Evolutionary conservation across 2,113 vertebrate genomes (phyloP).

Genomic region (Hyla sarda): DNA sequence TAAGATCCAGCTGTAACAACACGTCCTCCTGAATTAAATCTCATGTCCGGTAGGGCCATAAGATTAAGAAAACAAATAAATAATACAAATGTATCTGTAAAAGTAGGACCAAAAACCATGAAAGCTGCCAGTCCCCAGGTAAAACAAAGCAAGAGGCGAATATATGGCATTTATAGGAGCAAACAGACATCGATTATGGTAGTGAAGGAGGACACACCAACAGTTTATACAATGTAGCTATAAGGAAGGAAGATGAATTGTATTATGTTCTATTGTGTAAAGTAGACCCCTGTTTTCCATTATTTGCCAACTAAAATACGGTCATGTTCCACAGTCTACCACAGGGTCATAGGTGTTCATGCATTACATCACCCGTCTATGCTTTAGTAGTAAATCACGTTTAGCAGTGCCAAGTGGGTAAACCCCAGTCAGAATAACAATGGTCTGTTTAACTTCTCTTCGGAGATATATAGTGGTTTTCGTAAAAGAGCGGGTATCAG

Average conservation of each 20-base stretch:
- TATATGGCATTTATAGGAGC: not conserved
- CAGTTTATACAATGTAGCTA: not conserved
- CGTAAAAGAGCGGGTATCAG: not conserved
- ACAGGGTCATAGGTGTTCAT: not conserved
- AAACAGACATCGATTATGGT: not conserved
- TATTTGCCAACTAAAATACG: not conserved
- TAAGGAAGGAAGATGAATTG: not conserved
- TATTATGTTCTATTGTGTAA: not conserved
- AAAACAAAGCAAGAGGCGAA: not conserved
- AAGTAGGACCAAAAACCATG: not conserved
- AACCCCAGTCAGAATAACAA: not conserved
- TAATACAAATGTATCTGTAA: not conserved
- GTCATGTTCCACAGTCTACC: not conserved
- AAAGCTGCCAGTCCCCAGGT: not conserved
- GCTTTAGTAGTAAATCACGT: conserved; percentile 12
- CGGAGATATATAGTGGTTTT: not conserved
- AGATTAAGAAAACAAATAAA: not conserved
- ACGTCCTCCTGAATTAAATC: not conserved
- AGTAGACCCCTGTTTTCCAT: not conserved
- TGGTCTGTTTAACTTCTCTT: not conserved
- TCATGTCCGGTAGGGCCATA: not conserved
- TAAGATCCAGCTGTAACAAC: not conserved
- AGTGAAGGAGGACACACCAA: not conserved
- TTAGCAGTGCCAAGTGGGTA: not conserved
- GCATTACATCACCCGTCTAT: not conserved